Evolutionary conservation across 2,113 vertebrate species (phyloP).

Genomic region (Speoplatyrhinus poulsoni): DNA sequence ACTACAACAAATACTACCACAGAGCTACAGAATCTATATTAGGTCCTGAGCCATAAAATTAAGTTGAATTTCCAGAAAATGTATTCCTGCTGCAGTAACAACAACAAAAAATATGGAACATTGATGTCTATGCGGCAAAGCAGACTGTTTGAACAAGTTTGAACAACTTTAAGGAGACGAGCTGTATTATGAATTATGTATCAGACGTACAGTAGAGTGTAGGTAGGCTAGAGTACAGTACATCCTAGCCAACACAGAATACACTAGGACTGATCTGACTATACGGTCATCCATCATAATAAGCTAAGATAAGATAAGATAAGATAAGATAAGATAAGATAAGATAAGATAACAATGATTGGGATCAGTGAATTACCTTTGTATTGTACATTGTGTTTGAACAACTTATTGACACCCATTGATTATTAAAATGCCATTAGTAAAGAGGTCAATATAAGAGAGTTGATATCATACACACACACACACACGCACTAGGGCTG

Average conservation of each 20-base stretch:
- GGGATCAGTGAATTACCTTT: constrained; percentile 23
- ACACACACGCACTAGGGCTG: constrained; percentile 23
- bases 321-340: too few relatives aligned
- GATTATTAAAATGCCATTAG: constrained; percentile 16
- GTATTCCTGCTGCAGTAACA: too few relatives aligned
- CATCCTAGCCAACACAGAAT: constrained; percentile 35
- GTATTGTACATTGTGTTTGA: constrained; percentile 44
- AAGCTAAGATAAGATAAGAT: too few relatives aligned
- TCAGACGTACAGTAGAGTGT: constrained; percentile 24
- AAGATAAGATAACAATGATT: constrained; percentile 30
- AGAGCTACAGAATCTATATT: too few relatives aligned
- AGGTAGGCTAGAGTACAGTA: background rate
- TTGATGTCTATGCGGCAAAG: constrained; percentile 2
- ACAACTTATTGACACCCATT: constrained; percentile 43
- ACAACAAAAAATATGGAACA: too few relatives aligned
- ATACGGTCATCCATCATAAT: too few relatives aligned
- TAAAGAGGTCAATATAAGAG: constrained; percentile 24
- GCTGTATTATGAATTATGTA: constrained; percentile 55
- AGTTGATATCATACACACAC: constrained; percentile 31
- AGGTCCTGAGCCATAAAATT: too few relatives aligned
- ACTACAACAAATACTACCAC: too few relatives aligned
- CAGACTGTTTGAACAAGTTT: constrained; percentile 55
- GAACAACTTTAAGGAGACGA: constrained; percentile 42
- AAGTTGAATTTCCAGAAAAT: too few relatives aligned
- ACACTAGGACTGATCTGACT: background rate